Percentiles rank a stretch among this genome's conserved stretches.
phyloP scores from a whole-genome alignment of 2,113 vertebrate species.

The Brienomyrus longianalis region DNA sequence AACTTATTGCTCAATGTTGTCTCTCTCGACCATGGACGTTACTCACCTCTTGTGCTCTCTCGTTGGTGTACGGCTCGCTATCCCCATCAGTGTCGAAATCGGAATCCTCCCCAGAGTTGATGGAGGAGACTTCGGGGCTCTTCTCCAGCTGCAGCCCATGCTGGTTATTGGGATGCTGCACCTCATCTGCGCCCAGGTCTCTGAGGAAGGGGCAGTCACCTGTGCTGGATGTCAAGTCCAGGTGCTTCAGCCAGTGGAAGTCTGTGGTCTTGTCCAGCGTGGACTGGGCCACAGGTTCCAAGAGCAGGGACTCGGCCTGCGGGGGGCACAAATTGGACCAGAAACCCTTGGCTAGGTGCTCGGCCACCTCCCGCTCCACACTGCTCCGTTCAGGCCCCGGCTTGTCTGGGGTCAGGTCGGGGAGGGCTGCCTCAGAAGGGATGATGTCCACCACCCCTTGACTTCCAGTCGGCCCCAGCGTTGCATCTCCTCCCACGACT shows the following conservation, averaged over 20 bases:
- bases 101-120: slow-evolving; percentile 78
- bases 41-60: slow-evolving; percentile 81
- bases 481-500: slow-evolving; percentile 13
- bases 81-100: slow-evolving; percentile 86
- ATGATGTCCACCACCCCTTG: slow-evolving; percentile 34
- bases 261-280: slow-evolving; percentile 68
- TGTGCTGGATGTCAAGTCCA: slow-evolving; percentile 71
- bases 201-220: slow-evolving; percentile 87
- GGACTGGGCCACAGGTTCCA: slow-evolving; percentile 50
- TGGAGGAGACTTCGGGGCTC: slow-evolving; percentile 73
- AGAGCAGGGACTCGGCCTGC: slow-evolving; percentile 38
- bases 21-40: not conserved
- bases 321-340: slow-evolving; percentile 75
- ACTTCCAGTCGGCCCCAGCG: slow-evolving; percentile 36
- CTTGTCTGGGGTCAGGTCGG: slow-evolving; percentile 36
- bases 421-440: slow-evolving; percentile 44
- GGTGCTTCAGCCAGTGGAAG: slow-evolving; percentile 81
- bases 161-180: slow-evolving; percentile 51
- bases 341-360: slow-evolving; percentile 89
- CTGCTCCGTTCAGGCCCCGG: slow-evolving; percentile 66
- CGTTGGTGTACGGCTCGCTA: slow-evolving; percentile 73
- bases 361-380: slow-evolving; percentile 87
- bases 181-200: slow-evolving; percentile 65
- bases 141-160: slow-evolving; percentile 65
- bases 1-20: not conserved